Percentiles rank a stretch among this genome's conserved stretches.
These are phyloP conservation scores for Phrynocephalus versicolor DNA, from an alignment of 2,113 vertebrate genomes.

Conservation along the genomic window DNA sequence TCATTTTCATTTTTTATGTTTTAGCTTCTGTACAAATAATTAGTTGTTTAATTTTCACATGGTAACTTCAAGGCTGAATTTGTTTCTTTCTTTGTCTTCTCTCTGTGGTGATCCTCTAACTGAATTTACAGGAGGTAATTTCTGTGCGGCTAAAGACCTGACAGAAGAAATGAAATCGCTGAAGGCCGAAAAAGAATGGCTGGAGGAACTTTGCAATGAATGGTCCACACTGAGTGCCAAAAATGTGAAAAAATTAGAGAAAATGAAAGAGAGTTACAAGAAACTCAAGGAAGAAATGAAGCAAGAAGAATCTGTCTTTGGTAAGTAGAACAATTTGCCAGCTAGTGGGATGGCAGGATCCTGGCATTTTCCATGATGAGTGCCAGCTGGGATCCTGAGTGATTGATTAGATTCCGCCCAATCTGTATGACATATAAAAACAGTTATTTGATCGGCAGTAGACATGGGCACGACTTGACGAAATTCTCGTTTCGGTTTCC, in stretches of 20 bases:
- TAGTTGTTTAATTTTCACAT: slow-evolving; percentile 15
- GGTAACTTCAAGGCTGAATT: neutral
- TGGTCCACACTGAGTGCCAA: slow-evolving; percentile 77
- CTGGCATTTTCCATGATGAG: neutral
- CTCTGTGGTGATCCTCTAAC: neutral
- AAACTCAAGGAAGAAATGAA: slow-evolving; percentile 81
- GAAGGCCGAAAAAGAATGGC: slow-evolving; percentile 78
- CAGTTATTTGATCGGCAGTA: too few relatives aligned
- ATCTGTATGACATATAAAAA: neutral
- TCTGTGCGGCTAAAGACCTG: slow-evolving; percentile 85
- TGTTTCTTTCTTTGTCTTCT: slow-evolving; percentile 25
- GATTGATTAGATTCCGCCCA: neutral
- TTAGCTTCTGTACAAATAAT: slow-evolving; percentile 12
- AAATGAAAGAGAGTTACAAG: slow-evolving; percentile 79
- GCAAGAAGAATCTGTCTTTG: slow-evolving; percentile 72
- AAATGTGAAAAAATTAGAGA: slow-evolving; percentile 75
- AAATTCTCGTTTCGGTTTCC: too few relatives aligned
- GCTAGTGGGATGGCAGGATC: neutral
- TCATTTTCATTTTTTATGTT: neutral
- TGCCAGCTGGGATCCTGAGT: neutral
- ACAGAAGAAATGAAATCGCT: slow-evolving; percentile 82
- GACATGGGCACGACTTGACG: too few relatives aligned
- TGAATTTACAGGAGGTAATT: slow-evolving; percentile 80
- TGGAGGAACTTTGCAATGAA: slow-evolving; percentile 81
- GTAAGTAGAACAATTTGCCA: slow-evolving; percentile 79